Evolutionary conservation across 2,888 invertebrate species (phyloP), one percentile per base, ranked within the genome.

Genomic region (Synanthedon myopaeformis): DNA sequence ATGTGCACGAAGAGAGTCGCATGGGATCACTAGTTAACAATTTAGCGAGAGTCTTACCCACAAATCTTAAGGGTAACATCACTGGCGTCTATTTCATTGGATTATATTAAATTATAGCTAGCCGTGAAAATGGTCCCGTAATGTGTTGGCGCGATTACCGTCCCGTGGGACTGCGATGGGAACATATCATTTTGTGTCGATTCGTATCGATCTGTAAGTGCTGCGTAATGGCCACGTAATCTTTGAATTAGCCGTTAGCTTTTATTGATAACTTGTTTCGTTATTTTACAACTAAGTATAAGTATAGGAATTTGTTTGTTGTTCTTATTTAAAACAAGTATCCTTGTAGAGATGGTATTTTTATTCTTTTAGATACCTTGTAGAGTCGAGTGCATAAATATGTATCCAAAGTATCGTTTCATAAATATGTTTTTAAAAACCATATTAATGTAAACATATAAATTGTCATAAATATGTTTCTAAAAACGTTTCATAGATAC

Each of bases 31-130:
- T 23, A 23, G 23, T 23, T 23, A 23, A 5, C 5, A 23, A 5
- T 23, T 23, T 23, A 23, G 23, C 23, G 23, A 23, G 1, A 4
- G 23, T 35, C 6, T 35, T 35, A 6, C 28, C 8, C 8, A 28
- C 28, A 35, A 35, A 8, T 35, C 35, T 35, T 10, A 45, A 13
- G 45, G 14, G 45, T 45, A 45, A 45, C 45, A 45, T 45, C 45
- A 45, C 45, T 45, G 14, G 76, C 77, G 80, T 72, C 83, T 82
- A 84, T 84, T 85, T 79, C 85, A 85, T 87, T 86, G 83, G 83
- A 84, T 85, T 85, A 87, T 86, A 86, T 86, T 87, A 86, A 86
- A 87, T 86, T 86, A 85, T 81, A 80, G 82, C 76, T 69, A 85
- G 86, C 86, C 82, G 87, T 87, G 87, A 86, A 86, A 85, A 84